Evolutionary conservation across 2,888 invertebrate genomes (phyloP), one percentile per base, ranked within the genome.

Genomic region (Chymomyza procnemis): DNA sequence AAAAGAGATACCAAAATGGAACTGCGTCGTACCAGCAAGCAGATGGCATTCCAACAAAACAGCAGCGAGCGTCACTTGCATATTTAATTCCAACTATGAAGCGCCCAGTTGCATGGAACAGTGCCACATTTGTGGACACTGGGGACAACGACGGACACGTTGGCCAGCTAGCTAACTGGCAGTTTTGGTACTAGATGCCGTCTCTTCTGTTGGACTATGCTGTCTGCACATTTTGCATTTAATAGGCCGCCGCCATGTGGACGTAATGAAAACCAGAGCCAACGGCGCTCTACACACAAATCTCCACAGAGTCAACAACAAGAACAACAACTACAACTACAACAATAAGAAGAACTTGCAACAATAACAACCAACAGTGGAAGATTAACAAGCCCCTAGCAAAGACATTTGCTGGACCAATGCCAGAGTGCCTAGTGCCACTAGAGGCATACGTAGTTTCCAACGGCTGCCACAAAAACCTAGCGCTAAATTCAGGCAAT

Each of bases 401-500:
- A 50, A n/a, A 14, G 50, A 50, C 46, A 67, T 14, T 54, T 18
- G 80, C 81, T 81, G 81, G 81, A 81, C 80, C 78, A 69, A 75
- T 81, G 81, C 81, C 81, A 81, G 80, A 69, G 21, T 6, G 26
- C n/a, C n/a, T 41, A 12, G 34, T 12, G 34, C 34, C 66, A 68
- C 66, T 57, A 21, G 21, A 62, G n/a, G n/a, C n/a, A n/a, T n/a
- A n/a, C n/a, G 62, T 58, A 12, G 34, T 5, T 41, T 41, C 34
- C 34, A 41, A 41, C 12, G 34, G 21, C 14, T 18, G 21, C 54
- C 78, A 71, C 52, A 26, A 67, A 68, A 67, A 68, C 73, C 80
- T 75, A 86, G 80, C 87, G 83, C 85, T 83, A 83, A 83, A 87
- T 87, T 87, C 85, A 78, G 85, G 85, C 87, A 84, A 84, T 87